Evolutionary conservation across 2,888 invertebrate genomes (phyloP).

Genomic region (Trichopoda pennipes): DNA sequence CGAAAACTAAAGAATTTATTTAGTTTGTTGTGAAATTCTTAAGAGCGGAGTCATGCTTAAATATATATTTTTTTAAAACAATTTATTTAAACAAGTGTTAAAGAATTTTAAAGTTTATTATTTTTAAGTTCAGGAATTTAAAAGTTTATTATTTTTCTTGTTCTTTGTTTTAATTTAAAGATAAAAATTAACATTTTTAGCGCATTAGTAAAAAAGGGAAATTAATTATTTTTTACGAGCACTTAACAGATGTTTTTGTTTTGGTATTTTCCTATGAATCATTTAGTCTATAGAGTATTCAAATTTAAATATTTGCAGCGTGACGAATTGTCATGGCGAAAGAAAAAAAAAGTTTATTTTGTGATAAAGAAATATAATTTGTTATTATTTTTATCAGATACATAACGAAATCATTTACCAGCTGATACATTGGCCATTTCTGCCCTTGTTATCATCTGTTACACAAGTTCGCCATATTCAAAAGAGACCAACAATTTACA

Average conservation of each 20-base stretch:
- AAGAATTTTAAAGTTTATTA: not conserved
- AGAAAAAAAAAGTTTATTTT: not conserved
- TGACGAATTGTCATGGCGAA: conserved; percentile 11
- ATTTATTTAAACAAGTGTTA: conserved; percentile 49
- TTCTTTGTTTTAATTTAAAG: conserved; percentile 36
- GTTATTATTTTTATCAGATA: conserved; percentile 1
- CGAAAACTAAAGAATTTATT: not conserved
- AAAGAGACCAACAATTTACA: too few species aligned
- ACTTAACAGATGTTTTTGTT: conserved; percentile 38
- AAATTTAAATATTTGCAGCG: conserved; percentile 18
- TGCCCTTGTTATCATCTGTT: too few species aligned
- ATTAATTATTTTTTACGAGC: conserved; percentile 28
- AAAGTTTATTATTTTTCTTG: conserved; percentile 7
- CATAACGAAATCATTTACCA: not conserved
- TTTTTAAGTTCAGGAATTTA: conserved; percentile 28
- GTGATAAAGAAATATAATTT: not conserved
- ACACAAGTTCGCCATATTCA: too few species aligned
- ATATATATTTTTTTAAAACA: not conserved
- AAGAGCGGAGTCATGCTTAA: not conserved
- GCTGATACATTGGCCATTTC: too few species aligned
- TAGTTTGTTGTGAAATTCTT: conserved; percentile 26
- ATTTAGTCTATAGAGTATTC: conserved; percentile 15
- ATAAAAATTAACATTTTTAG: conserved; percentile 20
- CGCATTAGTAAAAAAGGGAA: conserved; percentile 9
- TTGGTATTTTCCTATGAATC: conserved; percentile 47